Percentiles rank a stretch among this genome's conserved stretches.
Conservation (phyloP, 2,888 invertebrate species). For the Lochmaea capreae region DNA sequence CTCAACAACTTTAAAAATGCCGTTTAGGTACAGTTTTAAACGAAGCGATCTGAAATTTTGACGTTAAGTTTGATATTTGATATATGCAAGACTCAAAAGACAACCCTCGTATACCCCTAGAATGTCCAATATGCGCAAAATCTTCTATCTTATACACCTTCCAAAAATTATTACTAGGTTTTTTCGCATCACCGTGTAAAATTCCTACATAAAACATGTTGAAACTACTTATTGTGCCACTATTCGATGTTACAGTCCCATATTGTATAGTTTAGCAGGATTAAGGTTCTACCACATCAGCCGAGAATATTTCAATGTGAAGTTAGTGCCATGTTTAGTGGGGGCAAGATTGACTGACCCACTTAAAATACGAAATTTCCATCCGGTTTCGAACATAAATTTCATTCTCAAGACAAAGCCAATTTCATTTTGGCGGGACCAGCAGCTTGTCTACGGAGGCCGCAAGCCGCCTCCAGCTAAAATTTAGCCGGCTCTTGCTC, state of each 20-base stretch:
- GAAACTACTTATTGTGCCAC: neutral
- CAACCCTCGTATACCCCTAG: too few relatives aligned
- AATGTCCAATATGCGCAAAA: too few relatives aligned
- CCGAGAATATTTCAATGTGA: constrained; percentile 36
- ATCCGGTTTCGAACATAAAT: constrained; percentile 33
- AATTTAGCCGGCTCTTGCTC: constrained; percentile 10
- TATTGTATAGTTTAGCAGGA: constrained; percentile 14
- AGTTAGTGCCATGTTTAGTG: constrained; percentile 34
- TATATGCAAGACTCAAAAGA: too few relatives aligned
- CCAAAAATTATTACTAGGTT: neutral
- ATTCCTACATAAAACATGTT: neutral
- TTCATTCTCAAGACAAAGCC: constrained; percentile 37
- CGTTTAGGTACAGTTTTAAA: too few relatives aligned
- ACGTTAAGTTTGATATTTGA: too few relatives aligned
- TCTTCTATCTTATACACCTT: neutral
- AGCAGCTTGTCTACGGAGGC: constrained; percentile 24
- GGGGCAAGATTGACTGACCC: constrained; percentile 36
- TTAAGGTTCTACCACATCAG: constrained; percentile 25
- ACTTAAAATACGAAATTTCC: constrained; percentile 37
- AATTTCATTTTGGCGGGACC: constrained; percentile 33
- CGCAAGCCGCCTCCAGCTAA: constrained; percentile 22
- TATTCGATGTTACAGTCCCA: neutral
- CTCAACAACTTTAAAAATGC: too few relatives aligned
- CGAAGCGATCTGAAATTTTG: too few relatives aligned
- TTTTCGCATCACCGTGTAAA: neutral